These are phyloP conservation scores for Pygoscelis adeliae DNA, from an alignment of 2,113 vertebrate species.

Conservation along the genomic window DNA sequence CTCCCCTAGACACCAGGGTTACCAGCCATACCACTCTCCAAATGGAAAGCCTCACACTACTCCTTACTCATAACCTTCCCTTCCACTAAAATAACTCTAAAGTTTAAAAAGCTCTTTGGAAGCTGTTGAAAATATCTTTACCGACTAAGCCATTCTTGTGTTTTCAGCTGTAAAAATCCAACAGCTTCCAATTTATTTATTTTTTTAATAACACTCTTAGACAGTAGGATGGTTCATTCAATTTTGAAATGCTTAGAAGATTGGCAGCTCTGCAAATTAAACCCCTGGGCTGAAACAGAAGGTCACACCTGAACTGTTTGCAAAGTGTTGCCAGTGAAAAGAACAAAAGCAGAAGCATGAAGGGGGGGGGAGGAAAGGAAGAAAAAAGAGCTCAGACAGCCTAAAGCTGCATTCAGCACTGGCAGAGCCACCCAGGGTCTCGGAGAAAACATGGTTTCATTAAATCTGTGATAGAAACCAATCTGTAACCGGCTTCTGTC, in stretches of 20 bases:
- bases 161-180: neutral
- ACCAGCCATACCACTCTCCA: neutral
- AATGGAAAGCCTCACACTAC: neutral
- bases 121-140: neutral
- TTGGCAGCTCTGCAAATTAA: neutral
- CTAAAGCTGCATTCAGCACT: neutral
- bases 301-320: slow-evolving; percentile 24
- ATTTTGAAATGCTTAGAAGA: neutral
- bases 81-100: neutral
- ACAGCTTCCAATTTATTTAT: neutral
- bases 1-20: accelerated
- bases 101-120: neutral
- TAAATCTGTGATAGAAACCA: neutral
- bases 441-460: accelerated
- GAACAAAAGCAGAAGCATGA: neutral
- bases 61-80: neutral
- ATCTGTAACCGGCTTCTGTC: accelerated
- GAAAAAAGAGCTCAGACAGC: neutral
- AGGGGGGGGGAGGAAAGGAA: too few species aligned
- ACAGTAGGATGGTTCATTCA: neutral
- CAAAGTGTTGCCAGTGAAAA: neutral
- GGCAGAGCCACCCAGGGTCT: neutral
- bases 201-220: neutral
- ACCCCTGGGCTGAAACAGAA: neutral
- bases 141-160: neutral